phyloP scores from a whole-genome alignment of 2,797 vertebrate genomes.

The Alca torda region DNA sequence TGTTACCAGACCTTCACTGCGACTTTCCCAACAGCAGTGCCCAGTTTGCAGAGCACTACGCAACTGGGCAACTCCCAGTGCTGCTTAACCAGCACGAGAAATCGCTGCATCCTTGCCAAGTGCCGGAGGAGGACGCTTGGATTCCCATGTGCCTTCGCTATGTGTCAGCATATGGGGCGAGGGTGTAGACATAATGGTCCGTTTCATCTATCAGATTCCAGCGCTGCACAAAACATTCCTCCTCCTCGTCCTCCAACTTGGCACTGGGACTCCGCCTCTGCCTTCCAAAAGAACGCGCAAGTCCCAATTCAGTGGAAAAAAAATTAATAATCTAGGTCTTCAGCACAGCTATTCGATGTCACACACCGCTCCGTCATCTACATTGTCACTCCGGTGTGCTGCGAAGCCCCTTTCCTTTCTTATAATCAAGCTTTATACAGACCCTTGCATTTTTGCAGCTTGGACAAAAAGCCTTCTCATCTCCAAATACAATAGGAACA shows the following conservation, averaged over 20 bases:
- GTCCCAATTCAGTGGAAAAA: neutral
- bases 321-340: neutral
- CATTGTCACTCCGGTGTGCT: rapidly evolving
- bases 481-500: neutral
- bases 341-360: neutral
- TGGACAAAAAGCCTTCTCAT: neutral
- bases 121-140: neutral
- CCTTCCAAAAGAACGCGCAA: neutral
- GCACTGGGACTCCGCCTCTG: neutral
- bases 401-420: neutral
- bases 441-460: neutral
- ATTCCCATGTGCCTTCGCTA: neutral
- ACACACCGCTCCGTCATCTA: neutral
- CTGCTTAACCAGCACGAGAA: neutral
- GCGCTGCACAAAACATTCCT: neutral
- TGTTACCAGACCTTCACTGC: neutral
- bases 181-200: neutral
- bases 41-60: neutral
- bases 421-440: neutral
- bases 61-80: neutral
- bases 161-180: neutral
- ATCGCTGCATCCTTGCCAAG: neutral
- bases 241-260: neutral
- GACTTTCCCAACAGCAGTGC: neutral
- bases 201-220: neutral